Base-by-base conservation (phyloP, 2,888 invertebrate species). In the Xanthorhoe spadicearia region DNA sequence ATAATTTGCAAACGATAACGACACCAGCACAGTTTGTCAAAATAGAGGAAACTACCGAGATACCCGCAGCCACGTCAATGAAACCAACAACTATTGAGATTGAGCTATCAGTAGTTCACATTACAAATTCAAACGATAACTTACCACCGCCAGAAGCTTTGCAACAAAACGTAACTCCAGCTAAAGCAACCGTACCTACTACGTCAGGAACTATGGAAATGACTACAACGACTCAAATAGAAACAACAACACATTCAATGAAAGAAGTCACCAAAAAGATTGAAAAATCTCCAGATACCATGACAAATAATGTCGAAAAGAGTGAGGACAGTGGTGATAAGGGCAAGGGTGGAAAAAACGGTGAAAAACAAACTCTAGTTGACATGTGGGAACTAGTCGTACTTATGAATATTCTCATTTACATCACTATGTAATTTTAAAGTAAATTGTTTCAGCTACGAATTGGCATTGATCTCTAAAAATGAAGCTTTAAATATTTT, bases 81-180 rank as follows among this genome's bases (percentile, higher is more conserved):
- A 68, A 71, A 38, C 62, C 69, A 55, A 68, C 74, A 17, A 68
- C 57, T 28, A 64, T 61, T 7, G 63, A 70, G 43, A 53, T 64
- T 49, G 66, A 63, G 48, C 60, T 68, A 2, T 57, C 69, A 46
- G 68, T 71, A 53, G 51, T 66, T 23, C 51, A 72, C 15, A 70
- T 58, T n/a, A 64, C 55, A 15, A 56, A 61, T 5, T 19, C 62
- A 18, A 77, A 53, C 66, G 82, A 83, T 56, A 75, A 79, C 54
- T 61, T 85, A 50, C 89, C 89, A 2, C 82, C 90, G 15, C 85
- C 88, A 19, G 87, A 87, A 74, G 84, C 89, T 7, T 70, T 89
- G 7, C 89, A 88, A 69, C 86, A 89, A 72, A 84, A 83, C 64
- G 81, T 76, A n/a, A 85, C 76, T 55, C 79, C 84, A 2, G 70